Evolutionary conservation across 2,797 vertebrate species (phyloP).

Genomic region (Tokudaia tokunoshimensis): DNA sequence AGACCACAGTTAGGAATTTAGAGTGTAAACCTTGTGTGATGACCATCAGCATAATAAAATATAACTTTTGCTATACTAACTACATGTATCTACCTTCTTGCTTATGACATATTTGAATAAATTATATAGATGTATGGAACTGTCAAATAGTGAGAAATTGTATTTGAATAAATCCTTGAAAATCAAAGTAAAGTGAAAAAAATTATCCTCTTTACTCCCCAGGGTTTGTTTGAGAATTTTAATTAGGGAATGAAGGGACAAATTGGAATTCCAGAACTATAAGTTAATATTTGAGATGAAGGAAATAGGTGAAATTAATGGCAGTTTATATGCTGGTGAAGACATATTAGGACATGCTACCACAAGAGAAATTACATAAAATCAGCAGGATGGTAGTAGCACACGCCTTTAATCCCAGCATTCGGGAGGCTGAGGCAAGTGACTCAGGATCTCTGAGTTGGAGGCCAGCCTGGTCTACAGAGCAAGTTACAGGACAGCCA

Average conservation of each 20-base stretch:
- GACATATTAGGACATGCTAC: not conserved
- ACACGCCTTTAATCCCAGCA: too few relatives aligned
- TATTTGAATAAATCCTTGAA: not conserved
- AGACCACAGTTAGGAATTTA: not conserved
- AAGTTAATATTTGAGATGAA: not conserved
- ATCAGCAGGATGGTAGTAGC: not conserved
- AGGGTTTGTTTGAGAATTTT: not conserved
- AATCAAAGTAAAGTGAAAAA: not conserved
- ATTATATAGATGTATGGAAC: not conserved
- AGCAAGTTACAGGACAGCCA: not conserved
- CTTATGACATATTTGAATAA: not conserved
- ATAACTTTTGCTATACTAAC: too few relatives aligned
- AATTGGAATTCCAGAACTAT: not conserved
- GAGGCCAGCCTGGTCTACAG: not conserved
- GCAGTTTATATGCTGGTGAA: not conserved
- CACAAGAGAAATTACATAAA: not conserved
- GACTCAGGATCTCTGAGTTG: not conserved
- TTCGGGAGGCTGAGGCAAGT: not conserved
- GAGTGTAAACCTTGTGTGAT: not conserved
- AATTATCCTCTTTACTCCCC: not conserved
- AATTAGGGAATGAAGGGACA: not conserved
- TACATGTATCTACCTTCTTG: too few relatives aligned
- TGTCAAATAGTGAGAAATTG: not conserved
- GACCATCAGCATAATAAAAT: not conserved
- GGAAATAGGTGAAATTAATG: not conserved